phyloP scores from a whole-genome alignment of 2,113 vertebrate genomes.

The Microtus oregoni region DNA sequence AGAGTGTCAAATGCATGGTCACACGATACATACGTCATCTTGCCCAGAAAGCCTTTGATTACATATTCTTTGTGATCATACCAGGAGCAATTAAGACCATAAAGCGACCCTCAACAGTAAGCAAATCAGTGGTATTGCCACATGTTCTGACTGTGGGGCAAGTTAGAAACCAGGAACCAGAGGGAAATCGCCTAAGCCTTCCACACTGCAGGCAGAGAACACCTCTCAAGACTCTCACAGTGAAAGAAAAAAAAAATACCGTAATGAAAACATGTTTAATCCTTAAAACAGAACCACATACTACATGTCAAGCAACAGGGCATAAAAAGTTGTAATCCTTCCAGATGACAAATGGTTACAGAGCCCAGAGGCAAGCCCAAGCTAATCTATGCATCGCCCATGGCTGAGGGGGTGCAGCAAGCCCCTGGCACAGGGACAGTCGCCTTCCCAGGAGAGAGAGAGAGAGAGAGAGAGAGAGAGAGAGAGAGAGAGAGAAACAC shows the following conservation, averaged over 20 bases:
- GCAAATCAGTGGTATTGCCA: conserved; percentile 12
- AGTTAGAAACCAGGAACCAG: conserved; percentile 40
- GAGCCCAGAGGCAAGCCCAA: not conserved
- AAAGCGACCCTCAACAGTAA: conserved; percentile 64
- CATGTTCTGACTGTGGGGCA: not conserved
- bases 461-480: too few species aligned
- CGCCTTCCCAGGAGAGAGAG: not conserved
- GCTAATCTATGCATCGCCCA: not conserved
- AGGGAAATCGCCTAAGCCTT: not conserved
- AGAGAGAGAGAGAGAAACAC: not conserved
- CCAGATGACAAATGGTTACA: not conserved
- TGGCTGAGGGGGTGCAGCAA: not conserved
- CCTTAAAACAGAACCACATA: conserved; percentile 22
- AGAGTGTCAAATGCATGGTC: not conserved
- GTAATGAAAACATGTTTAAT: not conserved
- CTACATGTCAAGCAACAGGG: not conserved
- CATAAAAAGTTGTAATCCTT: conserved; percentile 1
- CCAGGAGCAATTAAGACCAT: conserved; percentile 8
- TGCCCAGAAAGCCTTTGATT: conserved; percentile 13
- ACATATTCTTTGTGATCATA: conserved; percentile 18
- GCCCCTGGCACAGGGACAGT: not conserved
- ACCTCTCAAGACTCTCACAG: conserved; percentile 19
- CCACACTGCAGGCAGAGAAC: not conserved
- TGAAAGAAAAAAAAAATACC: not conserved
- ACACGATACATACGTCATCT: not conserved